A percentile compares a stretch with the other conserved stretches of the same genome.
Conservation (phyloP, 2,797 vertebrate genomes). For the Hafferia zeledoni region DNA sequence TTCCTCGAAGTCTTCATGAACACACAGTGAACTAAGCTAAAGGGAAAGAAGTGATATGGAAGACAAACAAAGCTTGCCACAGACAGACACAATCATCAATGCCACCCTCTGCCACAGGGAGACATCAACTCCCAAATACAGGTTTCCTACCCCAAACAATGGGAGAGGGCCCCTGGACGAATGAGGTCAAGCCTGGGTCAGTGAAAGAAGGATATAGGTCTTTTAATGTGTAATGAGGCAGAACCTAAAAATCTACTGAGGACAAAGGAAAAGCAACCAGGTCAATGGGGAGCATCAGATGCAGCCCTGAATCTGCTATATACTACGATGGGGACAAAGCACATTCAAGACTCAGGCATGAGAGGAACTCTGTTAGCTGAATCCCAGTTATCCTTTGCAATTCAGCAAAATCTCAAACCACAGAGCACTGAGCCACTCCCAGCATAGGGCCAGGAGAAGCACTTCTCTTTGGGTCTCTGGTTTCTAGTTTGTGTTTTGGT, state of each 20-base stretch:
- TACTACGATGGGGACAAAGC: accelerated
- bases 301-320: background rate
- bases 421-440: background rate
- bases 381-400: background rate
- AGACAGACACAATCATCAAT: background rate
- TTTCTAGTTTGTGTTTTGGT: background rate
- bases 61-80: background rate
- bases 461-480: background rate
- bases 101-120: background rate
- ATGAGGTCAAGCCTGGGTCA: conserved; percentile 19
- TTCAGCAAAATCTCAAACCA: background rate
- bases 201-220: conserved; percentile 14
- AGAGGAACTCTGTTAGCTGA: background rate
- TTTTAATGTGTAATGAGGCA: conserved; percentile 24
- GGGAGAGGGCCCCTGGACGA: background rate
- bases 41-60: background rate
- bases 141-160: background rate
- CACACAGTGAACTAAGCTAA: background rate
- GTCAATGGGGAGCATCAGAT: background rate
- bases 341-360: accelerated
- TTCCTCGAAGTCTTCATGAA: background rate
- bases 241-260: conserved; percentile 24
- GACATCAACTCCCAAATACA: background rate
- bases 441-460: background rate
- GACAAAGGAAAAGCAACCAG: background rate